Conservation (phyloP, 1,140 invertebrate genomes). For the Drosophila bifasciata region DNA sequence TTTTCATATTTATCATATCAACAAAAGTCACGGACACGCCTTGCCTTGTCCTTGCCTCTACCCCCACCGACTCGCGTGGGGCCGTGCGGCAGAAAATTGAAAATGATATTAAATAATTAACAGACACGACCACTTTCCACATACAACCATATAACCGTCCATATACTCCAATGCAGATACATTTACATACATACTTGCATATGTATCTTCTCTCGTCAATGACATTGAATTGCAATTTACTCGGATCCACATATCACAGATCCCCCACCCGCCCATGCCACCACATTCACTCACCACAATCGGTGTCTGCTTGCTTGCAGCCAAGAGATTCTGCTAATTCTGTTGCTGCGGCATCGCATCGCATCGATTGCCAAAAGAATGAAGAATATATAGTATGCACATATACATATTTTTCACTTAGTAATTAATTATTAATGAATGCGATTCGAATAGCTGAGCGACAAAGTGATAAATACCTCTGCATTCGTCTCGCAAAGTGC, state of each 20-base stretch:
- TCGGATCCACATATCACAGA: conserved; percentile 19
- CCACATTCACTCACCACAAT: not conserved
- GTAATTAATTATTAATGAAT: conserved; percentile 77
- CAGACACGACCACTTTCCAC: conserved; percentile 54
- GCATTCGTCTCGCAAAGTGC: conserved; percentile 31
- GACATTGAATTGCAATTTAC: conserved; percentile 78
- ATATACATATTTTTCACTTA: conserved; percentile 40
- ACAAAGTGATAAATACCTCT: conserved; percentile 51
- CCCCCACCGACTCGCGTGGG: not conserved
- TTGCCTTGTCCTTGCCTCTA: conserved; percentile 27
- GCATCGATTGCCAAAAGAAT: conserved; percentile 56
- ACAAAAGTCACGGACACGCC: conserved; percentile 81
- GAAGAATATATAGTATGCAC: conserved; percentile 7
- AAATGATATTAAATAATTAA: conserved; percentile 83
- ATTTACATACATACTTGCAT: conserved; percentile 8
- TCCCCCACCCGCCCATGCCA: not conserved
- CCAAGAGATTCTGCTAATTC: conserved; percentile 19
- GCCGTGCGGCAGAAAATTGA: conserved; percentile 65
- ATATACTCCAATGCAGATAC: not conserved
- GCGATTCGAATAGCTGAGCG: conserved; percentile 48
- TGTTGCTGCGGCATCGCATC: conserved; percentile 46
- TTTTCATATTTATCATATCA: conserved; percentile 82
- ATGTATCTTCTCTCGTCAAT: conserved; percentile 60
- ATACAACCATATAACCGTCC: conserved; percentile 16
- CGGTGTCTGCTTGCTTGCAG: conserved; percentile 29